Percentiles rank a stretch among this genome's conserved stretches.
Evolutionary conservation across 2,797 vertebrate species (phyloP).

Genomic region (Hirundo rustica): DNA sequence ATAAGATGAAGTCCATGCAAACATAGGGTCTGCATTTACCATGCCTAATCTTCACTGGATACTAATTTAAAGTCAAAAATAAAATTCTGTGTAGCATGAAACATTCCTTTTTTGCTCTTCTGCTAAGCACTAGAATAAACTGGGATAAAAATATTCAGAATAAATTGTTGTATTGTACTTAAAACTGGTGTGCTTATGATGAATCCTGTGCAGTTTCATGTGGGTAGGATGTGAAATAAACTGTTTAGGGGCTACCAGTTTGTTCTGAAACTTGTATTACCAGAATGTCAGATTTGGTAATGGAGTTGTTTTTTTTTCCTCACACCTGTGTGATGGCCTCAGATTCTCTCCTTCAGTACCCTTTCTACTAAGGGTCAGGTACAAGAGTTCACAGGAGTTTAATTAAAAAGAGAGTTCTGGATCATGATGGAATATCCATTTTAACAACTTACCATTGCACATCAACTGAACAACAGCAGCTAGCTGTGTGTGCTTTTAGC

Average conservation of each 20-base stretch:
- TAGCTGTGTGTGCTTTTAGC: background rate
- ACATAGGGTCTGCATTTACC: background rate
- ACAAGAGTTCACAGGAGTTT: background rate
- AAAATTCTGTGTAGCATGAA: background rate
- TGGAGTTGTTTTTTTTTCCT: background rate
- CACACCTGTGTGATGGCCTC: background rate
- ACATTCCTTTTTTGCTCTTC: background rate
- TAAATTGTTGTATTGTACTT: background rate
- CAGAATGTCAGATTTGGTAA: background rate
- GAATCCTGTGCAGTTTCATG: background rate
- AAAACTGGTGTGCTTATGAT: background rate
- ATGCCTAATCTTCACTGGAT: background rate
- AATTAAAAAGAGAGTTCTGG: background rate
- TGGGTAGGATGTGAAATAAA: background rate
- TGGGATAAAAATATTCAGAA: background rate
- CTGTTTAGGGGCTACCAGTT: background rate
- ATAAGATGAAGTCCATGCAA: background rate
- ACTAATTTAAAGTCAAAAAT: background rate
- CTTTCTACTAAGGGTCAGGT: background rate
- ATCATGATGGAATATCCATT: background rate
- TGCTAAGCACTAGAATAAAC: background rate
- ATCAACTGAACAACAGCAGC: background rate
- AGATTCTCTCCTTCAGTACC: background rate
- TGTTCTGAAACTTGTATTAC: background rate
- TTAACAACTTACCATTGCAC: background rate